phyloP scores from a whole-genome alignment of 1,140 invertebrate genomes.

The Scylla paramamosain region DNA sequence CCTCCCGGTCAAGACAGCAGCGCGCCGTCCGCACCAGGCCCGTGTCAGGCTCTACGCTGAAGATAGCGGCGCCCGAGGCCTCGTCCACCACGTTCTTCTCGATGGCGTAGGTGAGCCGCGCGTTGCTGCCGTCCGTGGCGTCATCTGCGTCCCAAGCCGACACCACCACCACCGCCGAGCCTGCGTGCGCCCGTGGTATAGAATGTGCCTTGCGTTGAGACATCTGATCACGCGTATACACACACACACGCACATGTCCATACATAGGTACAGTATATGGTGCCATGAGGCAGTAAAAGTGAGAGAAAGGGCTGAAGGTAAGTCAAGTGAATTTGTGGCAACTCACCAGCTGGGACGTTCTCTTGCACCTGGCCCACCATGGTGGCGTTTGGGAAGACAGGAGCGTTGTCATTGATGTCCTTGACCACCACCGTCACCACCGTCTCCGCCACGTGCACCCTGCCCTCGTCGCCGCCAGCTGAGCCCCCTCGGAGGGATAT shows the following conservation, averaged over 20 bases:
- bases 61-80: not conserved
- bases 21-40: not conserved
- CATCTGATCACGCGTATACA: not conserved
- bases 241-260: not conserved
- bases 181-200: not conserved
- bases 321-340: not conserved
- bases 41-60: not conserved
- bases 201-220: not conserved
- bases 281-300: not conserved
- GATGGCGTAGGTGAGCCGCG: constrained; percentile 36
- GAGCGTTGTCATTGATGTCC: constrained; percentile 8
- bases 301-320: not conserved
- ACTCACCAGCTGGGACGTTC: not conserved
- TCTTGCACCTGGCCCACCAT: not conserved
- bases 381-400: not conserved
- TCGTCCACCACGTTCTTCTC: constrained; percentile 50
- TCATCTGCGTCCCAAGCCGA: constrained; percentile 40
- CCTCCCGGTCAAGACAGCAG: constrained; percentile 38
- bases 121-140: not conserved
- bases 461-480: not conserved
- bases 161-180: constrained; percentile 5
- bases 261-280: not conserved
- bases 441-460: not conserved
- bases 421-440: not conserved
- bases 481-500: not conserved